phyloP scores from a whole-genome alignment of 2,888 invertebrate genomes.

The Notodonta dromedarius region DNA sequence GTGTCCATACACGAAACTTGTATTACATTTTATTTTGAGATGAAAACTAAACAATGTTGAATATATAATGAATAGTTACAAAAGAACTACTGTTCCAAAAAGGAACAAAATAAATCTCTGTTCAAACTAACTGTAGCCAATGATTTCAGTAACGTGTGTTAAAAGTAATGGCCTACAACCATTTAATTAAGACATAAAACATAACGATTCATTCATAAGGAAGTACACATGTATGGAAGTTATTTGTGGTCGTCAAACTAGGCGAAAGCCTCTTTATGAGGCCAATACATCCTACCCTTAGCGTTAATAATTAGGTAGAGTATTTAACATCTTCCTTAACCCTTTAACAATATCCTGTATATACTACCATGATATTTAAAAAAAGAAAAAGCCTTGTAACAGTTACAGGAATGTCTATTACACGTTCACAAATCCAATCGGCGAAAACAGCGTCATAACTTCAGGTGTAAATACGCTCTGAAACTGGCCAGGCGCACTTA shows the following conservation, averaged over 20 bases:
- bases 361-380: no score
- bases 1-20: neutral
- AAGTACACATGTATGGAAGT: no score
- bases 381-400: neutral
- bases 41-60: neutral
- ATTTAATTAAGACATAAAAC: no score
- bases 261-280: no score
- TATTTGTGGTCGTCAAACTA: no score
- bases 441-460: neutral
- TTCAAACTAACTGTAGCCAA: no score
- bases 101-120: neutral
- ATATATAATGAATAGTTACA: neutral
- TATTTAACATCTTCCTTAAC: neutral
- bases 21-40: neutral
- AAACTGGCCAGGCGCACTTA: neutral
- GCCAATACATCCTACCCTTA: neutral
- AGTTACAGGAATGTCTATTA: neutral
- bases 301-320: neutral
- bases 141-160: no score
- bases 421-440: neutral
- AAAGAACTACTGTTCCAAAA: neutral
- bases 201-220: no score
- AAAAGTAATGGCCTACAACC: neutral
- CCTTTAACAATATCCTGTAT: no score
- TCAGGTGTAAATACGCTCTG: slow-evolving; percentile 7